phyloP scores from a whole-genome alignment of 2,797 vertebrate genomes.

The Poeciliopsis infans region DNA sequence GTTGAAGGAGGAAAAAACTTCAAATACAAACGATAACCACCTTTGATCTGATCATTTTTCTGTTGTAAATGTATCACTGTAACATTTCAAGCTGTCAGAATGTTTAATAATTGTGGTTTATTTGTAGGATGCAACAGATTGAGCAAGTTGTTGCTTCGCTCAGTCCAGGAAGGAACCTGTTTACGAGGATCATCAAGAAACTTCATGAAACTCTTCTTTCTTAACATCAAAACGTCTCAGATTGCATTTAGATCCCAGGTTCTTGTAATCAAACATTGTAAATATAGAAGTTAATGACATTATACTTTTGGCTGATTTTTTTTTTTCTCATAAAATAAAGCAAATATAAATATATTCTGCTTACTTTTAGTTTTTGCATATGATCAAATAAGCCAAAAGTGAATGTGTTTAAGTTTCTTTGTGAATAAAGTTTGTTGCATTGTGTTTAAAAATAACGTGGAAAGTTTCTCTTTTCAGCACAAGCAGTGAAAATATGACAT shows the following conservation, averaged over 20 bases:
- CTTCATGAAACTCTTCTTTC: slow-evolving; percentile 70
- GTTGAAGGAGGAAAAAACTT: neutral
- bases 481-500: neutral
- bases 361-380: neutral
- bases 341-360: neutral
- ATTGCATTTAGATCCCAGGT: neutral
- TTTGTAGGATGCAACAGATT: slow-evolving; percentile 73
- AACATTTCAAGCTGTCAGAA: neutral
- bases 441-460: neutral
- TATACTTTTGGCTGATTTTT: neutral
- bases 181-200: slow-evolving; percentile 77
- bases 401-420: neutral
- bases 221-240: slow-evolving; percentile 31
- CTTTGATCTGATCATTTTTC: neutral
- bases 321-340: neutral
- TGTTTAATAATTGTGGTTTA: neutral
- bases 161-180: slow-evolving; percentile 66
- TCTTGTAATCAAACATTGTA: neutral
- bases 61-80: neutral
- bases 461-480: neutral
- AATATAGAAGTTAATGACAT: neutral
- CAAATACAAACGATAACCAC: neutral
- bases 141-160: slow-evolving; percentile 69
- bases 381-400: neutral
- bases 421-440: neutral